A percentile compares a stretch with the other conserved stretches of the same genome.
phyloP scores from a whole-genome alignment of 2,113 vertebrate species.

The Dicerorhinus sumatrensis region DNA sequence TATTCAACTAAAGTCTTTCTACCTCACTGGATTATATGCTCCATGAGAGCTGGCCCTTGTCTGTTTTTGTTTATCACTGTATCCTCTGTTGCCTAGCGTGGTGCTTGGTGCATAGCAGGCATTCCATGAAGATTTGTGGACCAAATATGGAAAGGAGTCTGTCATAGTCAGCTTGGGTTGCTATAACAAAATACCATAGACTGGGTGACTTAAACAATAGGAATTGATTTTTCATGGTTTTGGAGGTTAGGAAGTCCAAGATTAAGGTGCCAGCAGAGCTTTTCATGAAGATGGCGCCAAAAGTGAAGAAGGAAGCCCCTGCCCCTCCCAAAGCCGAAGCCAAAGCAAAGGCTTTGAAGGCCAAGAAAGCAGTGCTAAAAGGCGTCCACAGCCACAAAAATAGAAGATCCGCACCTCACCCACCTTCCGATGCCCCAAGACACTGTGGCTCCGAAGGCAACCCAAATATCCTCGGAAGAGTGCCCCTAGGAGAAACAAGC shows the following conservation, averaged over 20 bases:
- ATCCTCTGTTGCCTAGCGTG: not conserved
- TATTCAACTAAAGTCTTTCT: conserved; percentile 12
- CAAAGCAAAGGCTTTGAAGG: too few relatives aligned
- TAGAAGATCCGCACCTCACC: too few relatives aligned
- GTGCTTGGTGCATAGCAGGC: not conserved
- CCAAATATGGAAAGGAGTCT: not conserved
- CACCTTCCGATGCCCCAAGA: too few relatives aligned
- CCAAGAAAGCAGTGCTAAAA: too few relatives aligned
- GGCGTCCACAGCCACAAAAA: too few relatives aligned
- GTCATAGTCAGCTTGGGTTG: not conserved
- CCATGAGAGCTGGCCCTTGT: not conserved
- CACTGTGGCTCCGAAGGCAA: too few relatives aligned
- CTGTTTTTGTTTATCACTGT: not conserved
- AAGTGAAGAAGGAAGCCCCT: too few relatives aligned
- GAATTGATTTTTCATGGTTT: not conserved
- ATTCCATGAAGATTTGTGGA: not conserved
- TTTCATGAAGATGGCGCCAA: too few relatives aligned
- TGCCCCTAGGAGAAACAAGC: too few relatives aligned
- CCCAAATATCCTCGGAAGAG: too few relatives aligned
- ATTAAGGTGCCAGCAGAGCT: too few relatives aligned
- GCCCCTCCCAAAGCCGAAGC: too few relatives aligned
- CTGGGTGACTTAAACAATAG: not conserved
- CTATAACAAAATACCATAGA: not conserved
- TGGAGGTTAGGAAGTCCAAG: not conserved
- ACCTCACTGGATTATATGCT: not conserved